Conservation (phyloP, 2,113 vertebrate genomes). For the Caloenas nicobarica region DNA sequence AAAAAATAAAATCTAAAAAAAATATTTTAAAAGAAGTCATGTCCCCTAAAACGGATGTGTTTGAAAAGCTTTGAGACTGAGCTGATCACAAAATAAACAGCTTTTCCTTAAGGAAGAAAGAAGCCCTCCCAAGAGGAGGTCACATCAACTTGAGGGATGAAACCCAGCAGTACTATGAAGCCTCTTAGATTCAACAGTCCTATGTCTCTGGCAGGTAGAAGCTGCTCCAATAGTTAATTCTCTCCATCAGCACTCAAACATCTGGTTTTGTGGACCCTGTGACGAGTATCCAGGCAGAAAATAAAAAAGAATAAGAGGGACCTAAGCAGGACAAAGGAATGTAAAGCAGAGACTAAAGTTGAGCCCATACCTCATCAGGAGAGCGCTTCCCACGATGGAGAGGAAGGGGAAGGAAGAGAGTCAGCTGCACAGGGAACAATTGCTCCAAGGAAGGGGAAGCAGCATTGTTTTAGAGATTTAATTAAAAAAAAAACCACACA, state of each 20-base stretch:
- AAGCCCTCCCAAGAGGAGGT: not conserved
- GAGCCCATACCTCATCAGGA: not conserved
- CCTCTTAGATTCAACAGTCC: not conserved
- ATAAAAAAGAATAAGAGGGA: not conserved
- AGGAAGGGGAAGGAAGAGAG: slow-evolving; percentile 34
- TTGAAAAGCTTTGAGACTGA: not conserved
- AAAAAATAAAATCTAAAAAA: not conserved
- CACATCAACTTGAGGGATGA: not conserved
- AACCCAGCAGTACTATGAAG: not conserved
- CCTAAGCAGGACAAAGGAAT: not conserved
- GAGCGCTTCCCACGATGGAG: not conserved
- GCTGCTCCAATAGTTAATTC: not conserved
- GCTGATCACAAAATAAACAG: not conserved
- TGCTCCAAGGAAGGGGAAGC: slow-evolving; percentile 34
- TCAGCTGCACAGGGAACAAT: not conserved
- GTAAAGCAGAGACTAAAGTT: not conserved
- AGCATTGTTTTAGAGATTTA: slow-evolving; percentile 11
- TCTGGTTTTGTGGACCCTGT: not conserved
- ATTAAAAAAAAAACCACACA: not conserved
- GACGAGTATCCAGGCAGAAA: not conserved
- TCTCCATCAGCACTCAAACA: not conserved
- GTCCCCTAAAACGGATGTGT: rapidly evolving
- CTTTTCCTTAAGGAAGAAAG: not conserved
- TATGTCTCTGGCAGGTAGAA: not conserved
- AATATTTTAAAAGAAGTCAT: not conserved